phyloP scores from a whole-genome alignment of 2,888 invertebrate species.

The Cepaea hortensis region DNA sequence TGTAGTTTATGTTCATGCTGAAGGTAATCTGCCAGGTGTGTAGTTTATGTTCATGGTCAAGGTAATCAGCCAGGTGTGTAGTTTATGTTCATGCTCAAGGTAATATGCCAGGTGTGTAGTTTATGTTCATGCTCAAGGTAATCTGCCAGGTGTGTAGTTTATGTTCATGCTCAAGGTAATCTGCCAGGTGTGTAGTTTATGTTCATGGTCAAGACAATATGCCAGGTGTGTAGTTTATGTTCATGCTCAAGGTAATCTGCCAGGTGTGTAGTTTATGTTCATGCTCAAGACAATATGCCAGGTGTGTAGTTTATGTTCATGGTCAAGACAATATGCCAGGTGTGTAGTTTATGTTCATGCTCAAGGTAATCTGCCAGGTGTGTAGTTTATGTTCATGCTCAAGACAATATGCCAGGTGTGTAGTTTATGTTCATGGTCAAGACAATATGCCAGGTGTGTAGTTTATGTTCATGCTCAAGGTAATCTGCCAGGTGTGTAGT shows the following conservation, averaged over 20 bases:
- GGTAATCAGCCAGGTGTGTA: conserved; percentile 59
- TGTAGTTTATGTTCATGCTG: neutral
- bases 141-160: conserved; percentile 56
- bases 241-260: no score
- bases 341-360: neutral
- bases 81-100: neutral
- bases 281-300: conserved; percentile 61
- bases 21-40: neutral
- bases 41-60: conserved; percentile 35
- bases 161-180: neutral
- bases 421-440: conserved; percentile 35
- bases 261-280: neutral
- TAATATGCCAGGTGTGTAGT: neutral
- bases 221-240: conserved; percentile 50
- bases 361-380: conserved; percentile 61
- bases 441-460: conserved; percentile 58
- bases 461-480: neutral
- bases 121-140: conserved; percentile 49
- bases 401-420: neutral
- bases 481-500: neutral
- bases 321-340: no score
- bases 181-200: neutral
- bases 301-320: neutral
- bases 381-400: neutral
- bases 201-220: conserved; percentile 56